phyloP scores from a whole-genome alignment of 2,888 invertebrate genomes.

The Acronicta aceris region DNA sequence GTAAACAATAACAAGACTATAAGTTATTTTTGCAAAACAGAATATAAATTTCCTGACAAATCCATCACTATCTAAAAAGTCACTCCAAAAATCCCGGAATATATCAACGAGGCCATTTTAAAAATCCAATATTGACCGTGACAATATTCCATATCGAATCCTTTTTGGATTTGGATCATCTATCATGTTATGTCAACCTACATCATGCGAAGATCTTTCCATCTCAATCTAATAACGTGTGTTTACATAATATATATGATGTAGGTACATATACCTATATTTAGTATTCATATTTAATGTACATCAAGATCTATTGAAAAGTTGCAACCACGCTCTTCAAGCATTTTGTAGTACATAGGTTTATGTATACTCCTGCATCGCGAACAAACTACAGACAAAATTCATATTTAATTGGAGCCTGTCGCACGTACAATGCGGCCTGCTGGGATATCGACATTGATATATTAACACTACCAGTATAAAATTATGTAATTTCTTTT shows the following conservation, averaged over 20 bases:
- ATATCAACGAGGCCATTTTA: constrained; percentile 43
- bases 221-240: constrained; percentile 69
- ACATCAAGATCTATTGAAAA: background rate
- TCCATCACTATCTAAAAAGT: constrained; percentile 32
- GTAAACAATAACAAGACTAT: no score
- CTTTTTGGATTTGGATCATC: constrained; percentile 67
- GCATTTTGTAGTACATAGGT: no score
- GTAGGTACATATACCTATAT: constrained; percentile 20
- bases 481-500: no score
- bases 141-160: constrained; percentile 53
- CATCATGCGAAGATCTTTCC: constrained; percentile 69
- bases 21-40: background rate
- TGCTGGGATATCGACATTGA: no score
- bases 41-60: constrained; percentile 13
- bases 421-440: no score
- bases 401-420: no score
- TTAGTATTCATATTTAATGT: constrained; percentile 15
- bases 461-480: no score
- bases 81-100: constrained; percentile 20
- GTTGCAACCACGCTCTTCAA: no score
- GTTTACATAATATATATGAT: constrained; percentile 54
- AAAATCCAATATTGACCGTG: constrained; percentile 56
- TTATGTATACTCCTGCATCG: no score
- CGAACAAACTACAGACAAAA: no score
- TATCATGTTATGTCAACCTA: constrained; percentile 68